phyloP scores from a whole-genome alignment of 2,888 invertebrate genomes.

The Diaphora mendica region DNA sequence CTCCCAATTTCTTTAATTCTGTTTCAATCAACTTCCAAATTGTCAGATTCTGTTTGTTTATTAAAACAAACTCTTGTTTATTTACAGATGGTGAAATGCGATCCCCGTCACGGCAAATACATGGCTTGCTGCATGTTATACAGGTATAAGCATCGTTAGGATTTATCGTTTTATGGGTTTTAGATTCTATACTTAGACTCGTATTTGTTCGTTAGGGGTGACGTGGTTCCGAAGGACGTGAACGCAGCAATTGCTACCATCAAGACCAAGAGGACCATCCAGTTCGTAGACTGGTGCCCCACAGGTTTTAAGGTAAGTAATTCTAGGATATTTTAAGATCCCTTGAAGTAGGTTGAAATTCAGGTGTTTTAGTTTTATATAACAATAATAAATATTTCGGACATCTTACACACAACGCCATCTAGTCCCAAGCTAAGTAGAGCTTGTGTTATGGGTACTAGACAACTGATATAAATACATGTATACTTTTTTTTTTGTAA shows the following conservation, averaged over 20 bases:
- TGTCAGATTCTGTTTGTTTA: too few species aligned
- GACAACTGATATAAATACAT: too few species aligned
- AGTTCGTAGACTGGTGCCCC: slow-evolving; percentile 96
- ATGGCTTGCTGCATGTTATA: slow-evolving; percentile 98
- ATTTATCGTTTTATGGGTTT: background rate
- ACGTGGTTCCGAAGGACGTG: slow-evolving; percentile 97
- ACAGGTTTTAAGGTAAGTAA: slow-evolving; percentile 89
- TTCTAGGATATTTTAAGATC: background rate
- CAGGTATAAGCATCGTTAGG: slow-evolving; percentile 70
- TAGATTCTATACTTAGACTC: background rate
- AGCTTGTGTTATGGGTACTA: too few species aligned
- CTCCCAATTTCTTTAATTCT: background rate
- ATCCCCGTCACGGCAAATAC: slow-evolving; percentile 95
- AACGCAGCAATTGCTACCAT: slow-evolving; percentile 97
- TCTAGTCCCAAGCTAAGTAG: too few species aligned
- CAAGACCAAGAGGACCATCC: slow-evolving; percentile 96
- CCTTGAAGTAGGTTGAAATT: background rate
- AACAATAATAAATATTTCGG: too few species aligned
- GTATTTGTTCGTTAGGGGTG: slow-evolving; percentile 87
- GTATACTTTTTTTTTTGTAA: too few species aligned
- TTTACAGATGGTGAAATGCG: slow-evolving; percentile 95
- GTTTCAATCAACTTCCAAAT: too few species aligned
- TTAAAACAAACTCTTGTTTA: slow-evolving; percentile 4
- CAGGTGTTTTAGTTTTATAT: too few species aligned
- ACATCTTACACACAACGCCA: too few species aligned